Conservation (phyloP, 1,140 invertebrate species). For the Nebria ingens region DNA sequence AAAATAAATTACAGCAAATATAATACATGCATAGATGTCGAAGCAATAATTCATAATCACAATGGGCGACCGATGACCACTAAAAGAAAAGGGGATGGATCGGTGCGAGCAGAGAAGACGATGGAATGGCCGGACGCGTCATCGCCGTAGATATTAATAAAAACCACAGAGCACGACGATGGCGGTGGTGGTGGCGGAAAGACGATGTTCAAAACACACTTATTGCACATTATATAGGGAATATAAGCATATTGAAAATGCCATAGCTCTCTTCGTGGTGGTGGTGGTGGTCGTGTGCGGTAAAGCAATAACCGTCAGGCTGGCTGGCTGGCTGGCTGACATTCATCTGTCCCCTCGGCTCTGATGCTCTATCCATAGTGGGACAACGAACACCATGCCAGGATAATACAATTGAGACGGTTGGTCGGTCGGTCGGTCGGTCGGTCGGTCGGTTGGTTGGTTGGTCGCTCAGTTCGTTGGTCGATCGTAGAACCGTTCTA, state of each 20-base stretch:
- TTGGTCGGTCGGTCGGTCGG: not conserved
- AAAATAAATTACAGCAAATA: no score
- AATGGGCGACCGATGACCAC: not conserved
- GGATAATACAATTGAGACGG: slow-evolving; percentile 8
- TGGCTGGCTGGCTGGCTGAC: not conserved
- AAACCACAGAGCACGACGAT: not conserved
- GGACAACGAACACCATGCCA: not conserved
- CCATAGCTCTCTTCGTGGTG: slow-evolving; percentile 8
- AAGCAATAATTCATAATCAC: no score
- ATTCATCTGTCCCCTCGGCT: slow-evolving; percentile 1
- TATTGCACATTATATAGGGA: slow-evolving; percentile 23
- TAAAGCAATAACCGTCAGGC: not conserved
- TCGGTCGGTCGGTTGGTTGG: no score
- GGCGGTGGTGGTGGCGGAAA: not conserved
- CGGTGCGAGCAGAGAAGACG: not conserved
- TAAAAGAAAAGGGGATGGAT: not conserved
- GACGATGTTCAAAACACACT: slow-evolving; percentile 16
- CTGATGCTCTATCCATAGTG: not conserved
- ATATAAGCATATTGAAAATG: slow-evolving; percentile 25
- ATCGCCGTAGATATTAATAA: not conserved
- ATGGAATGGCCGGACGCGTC: no score
- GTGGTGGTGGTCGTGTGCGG: not conserved
- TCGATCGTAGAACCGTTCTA: no score
- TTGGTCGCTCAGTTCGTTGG: no score
- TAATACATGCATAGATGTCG: no score